Base-by-base conservation (phyloP, 37 sponge, comb jelly and placozoan genomes). In the Crambe crambe region DNA sequence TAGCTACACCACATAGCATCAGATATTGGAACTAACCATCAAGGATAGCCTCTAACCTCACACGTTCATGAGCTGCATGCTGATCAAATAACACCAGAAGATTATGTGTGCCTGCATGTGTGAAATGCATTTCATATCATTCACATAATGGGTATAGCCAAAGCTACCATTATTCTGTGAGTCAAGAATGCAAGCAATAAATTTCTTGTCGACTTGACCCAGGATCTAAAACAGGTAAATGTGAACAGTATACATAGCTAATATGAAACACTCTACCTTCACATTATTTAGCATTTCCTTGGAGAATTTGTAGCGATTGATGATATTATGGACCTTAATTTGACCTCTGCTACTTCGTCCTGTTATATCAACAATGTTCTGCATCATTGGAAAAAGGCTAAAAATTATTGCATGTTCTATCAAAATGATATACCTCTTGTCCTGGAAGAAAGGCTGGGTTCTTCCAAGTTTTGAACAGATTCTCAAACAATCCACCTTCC, bases 31-130 rank as follows among this genome's bases (percentile, higher is more conserved):
- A 22, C 70, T 17, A 77, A 88, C 89, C 87, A 43, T 67, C 68
- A 32, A 78, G 82, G 5, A 92, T 76, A 12, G 70, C 26, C 68
- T 99, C 99, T 30, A 99, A 82, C 37, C 97, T 75, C 38, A 99
- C 80, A 39, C 99, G 73, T 61, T 99, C 99, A 58, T 96, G 89
- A 17, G 89, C 97, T 56, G 99, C 99, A 86, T 99, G 99, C 74
- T 99, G 99, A 40, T 99, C 99, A 64, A 99, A 60, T 61, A 96
- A 56, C 36, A 99, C 95, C 35, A 99, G 84, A 27, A 95, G 69
- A 62, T 86, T 32, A 31, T 84, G 73, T 1, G 36, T 20, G 35
- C 74, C 75, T 75, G 59, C 34, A 61, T 5, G 0, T 3, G 42
- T 2, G 26, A n/a, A 68, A 68, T 34, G 21, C 38, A 34, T 3